Conservation (phyloP, 2,888 invertebrate species). For the Drosophila anomelani region DNA sequence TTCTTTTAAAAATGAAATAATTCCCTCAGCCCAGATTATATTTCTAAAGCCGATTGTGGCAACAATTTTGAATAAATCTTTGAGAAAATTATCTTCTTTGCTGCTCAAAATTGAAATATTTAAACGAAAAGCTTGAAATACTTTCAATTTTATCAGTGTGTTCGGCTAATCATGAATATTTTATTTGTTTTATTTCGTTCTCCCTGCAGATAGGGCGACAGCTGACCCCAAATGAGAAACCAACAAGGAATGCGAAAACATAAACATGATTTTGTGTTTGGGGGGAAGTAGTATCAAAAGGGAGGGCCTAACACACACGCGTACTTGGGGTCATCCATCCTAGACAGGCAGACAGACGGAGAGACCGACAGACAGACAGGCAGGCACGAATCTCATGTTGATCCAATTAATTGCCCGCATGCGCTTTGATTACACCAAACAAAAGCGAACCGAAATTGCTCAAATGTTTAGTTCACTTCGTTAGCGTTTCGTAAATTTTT, state of each 20-base stretch:
- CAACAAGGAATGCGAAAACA: slow-evolving; percentile 32
- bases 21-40: background rate
- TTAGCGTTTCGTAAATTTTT: slow-evolving; percentile 67
- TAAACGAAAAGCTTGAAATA: background rate
- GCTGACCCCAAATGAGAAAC: slow-evolving; percentile 43
- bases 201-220: slow-evolving; percentile 16
- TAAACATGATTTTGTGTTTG: slow-evolving; percentile 23
- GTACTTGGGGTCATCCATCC: slow-evolving; percentile 29
- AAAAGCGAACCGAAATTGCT: slow-evolving; percentile 32
- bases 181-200: slow-evolving; percentile 11
- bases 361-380: slow-evolving; percentile 11
- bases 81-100: background rate
- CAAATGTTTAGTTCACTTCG: slow-evolving; percentile 62
- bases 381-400: slow-evolving; percentile 62
- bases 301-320: slow-evolving; percentile 5
- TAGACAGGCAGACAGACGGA: slow-evolving; percentile 14
- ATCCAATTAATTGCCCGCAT: slow-evolving; percentile 73
- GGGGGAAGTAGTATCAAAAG: background rate
- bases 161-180: slow-evolving; percentile 1
- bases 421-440: slow-evolving; percentile 70
- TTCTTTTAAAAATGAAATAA: background rate
- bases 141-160: slow-evolving; percentile 10
- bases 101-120: background rate
- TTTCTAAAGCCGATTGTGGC: background rate
- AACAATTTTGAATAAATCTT: background rate